Evolutionary conservation across 2,113 vertebrate species (phyloP), one percentile per base, ranked within the genome.

Genomic region (Tangachromis dhanisi): DNA sequence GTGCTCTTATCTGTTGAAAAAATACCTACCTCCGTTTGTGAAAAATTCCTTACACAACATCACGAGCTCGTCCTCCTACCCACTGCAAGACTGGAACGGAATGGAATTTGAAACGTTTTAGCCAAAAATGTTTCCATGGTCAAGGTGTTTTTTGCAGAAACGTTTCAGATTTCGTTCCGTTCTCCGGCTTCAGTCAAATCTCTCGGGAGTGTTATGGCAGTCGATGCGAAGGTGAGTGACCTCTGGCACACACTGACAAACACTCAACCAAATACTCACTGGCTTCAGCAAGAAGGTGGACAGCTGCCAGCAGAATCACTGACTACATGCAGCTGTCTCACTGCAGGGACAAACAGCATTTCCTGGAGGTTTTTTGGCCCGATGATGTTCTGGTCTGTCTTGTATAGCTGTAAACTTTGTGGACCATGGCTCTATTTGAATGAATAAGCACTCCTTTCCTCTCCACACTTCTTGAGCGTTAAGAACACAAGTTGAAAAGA

Each of bases 51-150:
- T 57, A 80, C n/a, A 86, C 83, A 84, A 83, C 85, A 53, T 17
- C 83, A 66, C 16, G 8, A 57, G 33, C 79, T 61, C 68, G 8
- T 42, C 85, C 73, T 87, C 55, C 47, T 66, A 14, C 76, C 79
- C 47, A 68, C 86, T 84, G 78, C 80, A 21, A 85, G 95, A 96
- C 88, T 95, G 84, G 96, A 96, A 96, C 95, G 59, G 91, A 96
- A 96, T 96, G 97, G 96, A 97, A 97, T 97, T 96, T 97, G 97
- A 97, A 97, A 97, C 97, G 97, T 97, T 97, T 97, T 96, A 96
- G 97, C 96, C 97, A 97, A 97, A 97, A 97, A 97, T 97, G 96
- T 96, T 95, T 96, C 96, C 93, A 97, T 89, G 92, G 95, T 96
- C 94, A 96, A 95, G 96, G 97, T 96, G 97, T 97, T 97, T 97